phyloP scores from a whole-genome alignment of 2,888 invertebrate genomes.

The Nephrotoma guestfalica region DNA sequence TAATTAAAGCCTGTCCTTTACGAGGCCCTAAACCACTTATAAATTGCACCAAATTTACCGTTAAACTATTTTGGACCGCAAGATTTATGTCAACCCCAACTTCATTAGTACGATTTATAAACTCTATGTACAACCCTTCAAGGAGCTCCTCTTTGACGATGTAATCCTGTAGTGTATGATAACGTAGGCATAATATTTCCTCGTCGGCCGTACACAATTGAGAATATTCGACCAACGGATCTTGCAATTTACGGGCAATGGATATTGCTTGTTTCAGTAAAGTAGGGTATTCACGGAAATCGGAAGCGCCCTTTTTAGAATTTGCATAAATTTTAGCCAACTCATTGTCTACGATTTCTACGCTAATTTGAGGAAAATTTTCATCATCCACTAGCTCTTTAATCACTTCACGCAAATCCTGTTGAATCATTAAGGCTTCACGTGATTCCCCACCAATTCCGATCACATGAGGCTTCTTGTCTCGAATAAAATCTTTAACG shows the following conservation, averaged over 20 bases:
- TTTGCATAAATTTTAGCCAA: slow-evolving; percentile 85
- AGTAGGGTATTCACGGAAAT: slow-evolving; percentile 87
- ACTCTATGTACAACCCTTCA: slow-evolving; percentile 74
- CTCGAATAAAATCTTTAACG: slow-evolving; percentile 65
- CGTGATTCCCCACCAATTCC: slow-evolving; percentile 83
- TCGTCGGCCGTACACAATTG: slow-evolving; percentile 93
- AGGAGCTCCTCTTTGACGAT: slow-evolving; percentile 71
- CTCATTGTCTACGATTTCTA: slow-evolving; percentile 90
- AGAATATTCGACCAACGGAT: slow-evolving; percentile 90
- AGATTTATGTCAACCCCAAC: slow-evolving; percentile 95
- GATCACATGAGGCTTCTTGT: slow-evolving; percentile 89
- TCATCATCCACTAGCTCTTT: slow-evolving; percentile 65
- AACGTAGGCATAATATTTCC: slow-evolving; percentile 87
- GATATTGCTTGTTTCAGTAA: slow-evolving; percentile 86
- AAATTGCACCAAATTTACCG: slow-evolving; percentile 84
- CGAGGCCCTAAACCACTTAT: slow-evolving; percentile 93
- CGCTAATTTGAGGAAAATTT: slow-evolving; percentile 71
- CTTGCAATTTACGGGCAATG: slow-evolving; percentile 80
- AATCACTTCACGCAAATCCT: slow-evolving; percentile 61
- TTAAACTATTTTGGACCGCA: slow-evolving; percentile 77
- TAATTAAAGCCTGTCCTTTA: slow-evolving; percentile 77
- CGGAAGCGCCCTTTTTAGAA: slow-evolving; percentile 70
- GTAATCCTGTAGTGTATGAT: slow-evolving; percentile 75
- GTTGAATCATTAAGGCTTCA: slow-evolving; percentile 67
- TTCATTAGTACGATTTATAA: slow-evolving; percentile 91